Percentiles rank a stretch among this genome's conserved stretches.
Evolutionary conservation across 2,113 vertebrate species (phyloP).

Genomic region (Lasiurus cinereus): DNA sequence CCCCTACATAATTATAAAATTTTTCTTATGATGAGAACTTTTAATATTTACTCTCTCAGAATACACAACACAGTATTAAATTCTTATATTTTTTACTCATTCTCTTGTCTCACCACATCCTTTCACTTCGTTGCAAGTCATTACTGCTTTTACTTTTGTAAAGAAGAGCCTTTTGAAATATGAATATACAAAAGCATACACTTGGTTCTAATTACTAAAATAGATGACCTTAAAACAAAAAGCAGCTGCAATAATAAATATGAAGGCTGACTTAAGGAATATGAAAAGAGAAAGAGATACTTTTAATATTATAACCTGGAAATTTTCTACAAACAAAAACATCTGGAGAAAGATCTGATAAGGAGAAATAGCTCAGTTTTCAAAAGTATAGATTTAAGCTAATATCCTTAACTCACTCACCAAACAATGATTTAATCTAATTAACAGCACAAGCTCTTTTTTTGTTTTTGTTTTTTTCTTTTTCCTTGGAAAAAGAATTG

Average conservation of each 20-base stretch:
- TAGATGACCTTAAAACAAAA: background rate
- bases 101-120: background rate
- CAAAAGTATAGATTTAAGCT: background rate
- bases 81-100: background rate
- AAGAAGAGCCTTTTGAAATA: background rate
- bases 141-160: background rate
- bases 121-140: background rate
- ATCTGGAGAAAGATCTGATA: background rate
- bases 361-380: constrained; percentile 27
- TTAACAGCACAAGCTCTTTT: background rate
- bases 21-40: background rate
- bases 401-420: background rate
- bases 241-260: constrained; percentile 4
- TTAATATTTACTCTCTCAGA: background rate
- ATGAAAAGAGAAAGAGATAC: background rate
- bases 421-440: background rate
- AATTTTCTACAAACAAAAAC: background rate
- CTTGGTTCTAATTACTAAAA: constrained; percentile 42
- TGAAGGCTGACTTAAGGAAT: background rate
- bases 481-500: background rate
- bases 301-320: constrained; percentile 17
- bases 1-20: background rate
- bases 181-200: background rate
- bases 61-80: background rate
- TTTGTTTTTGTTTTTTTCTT: background rate